These are phyloP conservation scores for Neocrepidodera transversa DNA, from an alignment of 2,888 invertebrate species.

Conservation along the genomic window DNA sequence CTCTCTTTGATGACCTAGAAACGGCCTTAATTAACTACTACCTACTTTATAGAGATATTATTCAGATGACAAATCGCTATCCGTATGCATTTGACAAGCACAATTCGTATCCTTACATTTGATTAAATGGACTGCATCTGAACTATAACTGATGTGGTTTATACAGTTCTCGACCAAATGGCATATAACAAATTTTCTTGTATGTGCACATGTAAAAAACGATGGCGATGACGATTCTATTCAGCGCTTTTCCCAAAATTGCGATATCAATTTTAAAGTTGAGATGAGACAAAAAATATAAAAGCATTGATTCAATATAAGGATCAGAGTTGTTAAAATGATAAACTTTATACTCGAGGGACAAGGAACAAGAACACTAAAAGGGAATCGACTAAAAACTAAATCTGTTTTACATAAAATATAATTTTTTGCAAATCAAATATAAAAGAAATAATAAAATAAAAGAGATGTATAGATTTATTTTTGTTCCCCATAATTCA, in stretches of 20 bases:
- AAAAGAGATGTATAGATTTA: too few species aligned
- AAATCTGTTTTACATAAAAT: too few species aligned
- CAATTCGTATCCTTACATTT: conserved; percentile 11
- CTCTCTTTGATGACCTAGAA: too few species aligned
- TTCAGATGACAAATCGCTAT: conserved; percentile 5
- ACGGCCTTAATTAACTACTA: too few species aligned
- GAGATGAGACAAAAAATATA: background rate
- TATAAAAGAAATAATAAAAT: too few species aligned
- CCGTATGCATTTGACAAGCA: conserved; percentile 8
- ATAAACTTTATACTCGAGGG: too few species aligned
- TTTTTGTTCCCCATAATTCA: too few species aligned
- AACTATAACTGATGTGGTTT: conserved; percentile 12
- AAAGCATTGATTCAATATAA: too few species aligned
- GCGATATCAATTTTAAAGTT: conserved; percentile 12
- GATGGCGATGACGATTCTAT: conserved; percentile 1
- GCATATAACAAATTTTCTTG: conserved; percentile 8
- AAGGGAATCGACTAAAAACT: too few species aligned
- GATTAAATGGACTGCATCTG: conserved; percentile 12
- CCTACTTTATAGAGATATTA: conserved; percentile 14
- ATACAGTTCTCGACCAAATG: background rate
- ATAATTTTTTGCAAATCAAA: too few species aligned
- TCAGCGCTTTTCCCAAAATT: conserved; percentile 5
- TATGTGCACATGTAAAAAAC: background rate
- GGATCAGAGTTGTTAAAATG: too few species aligned
- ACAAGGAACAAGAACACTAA: too few species aligned